Percentiles rank a stretch among this genome's conserved stretches.
These are phyloP conservation scores for Euclidia mi DNA, from an alignment of 2,888 invertebrate species.

Conservation along the genomic window DNA sequence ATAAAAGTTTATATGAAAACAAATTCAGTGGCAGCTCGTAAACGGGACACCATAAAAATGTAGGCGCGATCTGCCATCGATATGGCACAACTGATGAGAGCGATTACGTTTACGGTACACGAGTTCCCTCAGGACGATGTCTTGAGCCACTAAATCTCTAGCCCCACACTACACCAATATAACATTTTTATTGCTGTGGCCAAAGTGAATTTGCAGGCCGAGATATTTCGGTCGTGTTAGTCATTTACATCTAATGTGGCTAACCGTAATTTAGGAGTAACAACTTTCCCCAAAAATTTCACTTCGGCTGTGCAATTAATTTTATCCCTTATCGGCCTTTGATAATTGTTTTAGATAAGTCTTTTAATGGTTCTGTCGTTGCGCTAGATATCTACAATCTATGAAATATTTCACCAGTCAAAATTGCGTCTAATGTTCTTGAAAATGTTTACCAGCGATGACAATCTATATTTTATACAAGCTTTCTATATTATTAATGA, in stretches of 20 bases:
- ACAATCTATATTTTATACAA: background rate
- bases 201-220: conserved; percentile 86
- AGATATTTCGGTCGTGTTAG: conserved; percentile 85
- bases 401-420: conserved; percentile 25
- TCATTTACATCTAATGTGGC: conserved; percentile 77
- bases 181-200: conserved; percentile 85
- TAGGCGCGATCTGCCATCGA: conserved; percentile 69
- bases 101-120: conserved; percentile 83
- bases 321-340: conserved; percentile 50
- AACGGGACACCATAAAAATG: conserved; percentile 75
- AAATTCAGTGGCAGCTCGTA: conserved; percentile 74
- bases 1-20: no score
- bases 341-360: conserved; percentile 56
- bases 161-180: conserved; percentile 78
- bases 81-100: conserved; percentile 80
- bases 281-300: conserved; percentile 48
- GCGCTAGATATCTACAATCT: conserved; percentile 31
- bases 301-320: conserved; percentile 44
- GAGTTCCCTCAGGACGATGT: conserved; percentile 69
- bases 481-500: background rate
- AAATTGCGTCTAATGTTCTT: background rate
- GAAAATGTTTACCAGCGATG: background rate
- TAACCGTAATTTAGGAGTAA: conserved; percentile 54
- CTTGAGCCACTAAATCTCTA: conserved; percentile 74
- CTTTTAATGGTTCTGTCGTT: conserved; percentile 39